Percentiles rank a stretch among this genome's conserved stretches.
These are phyloP conservation scores for Oeneis ivallda DNA, from an alignment of 2,888 invertebrate genomes.

Conservation along the genomic window DNA sequence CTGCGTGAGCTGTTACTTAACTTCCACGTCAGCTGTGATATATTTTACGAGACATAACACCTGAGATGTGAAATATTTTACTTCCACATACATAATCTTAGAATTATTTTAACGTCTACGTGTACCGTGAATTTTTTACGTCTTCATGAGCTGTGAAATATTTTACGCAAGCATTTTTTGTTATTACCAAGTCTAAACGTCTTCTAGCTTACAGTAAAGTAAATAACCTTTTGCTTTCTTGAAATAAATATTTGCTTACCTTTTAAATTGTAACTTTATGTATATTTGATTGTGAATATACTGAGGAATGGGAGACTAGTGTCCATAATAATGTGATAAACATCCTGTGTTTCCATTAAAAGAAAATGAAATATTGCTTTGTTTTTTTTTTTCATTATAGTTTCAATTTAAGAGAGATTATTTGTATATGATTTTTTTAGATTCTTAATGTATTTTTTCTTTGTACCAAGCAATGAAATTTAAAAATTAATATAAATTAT, in stretches of 20 bases:
- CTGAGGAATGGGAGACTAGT: slow-evolving; percentile 62
- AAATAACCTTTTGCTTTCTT: slow-evolving; percentile 73
- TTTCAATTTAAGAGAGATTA: slow-evolving; percentile 74
- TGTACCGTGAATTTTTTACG: background rate
- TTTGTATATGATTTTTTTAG: slow-evolving; percentile 79
- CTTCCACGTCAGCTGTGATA: background rate
- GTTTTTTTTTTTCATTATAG: slow-evolving; percentile 67
- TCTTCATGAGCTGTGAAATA: background rate
- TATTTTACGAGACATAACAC: no score
- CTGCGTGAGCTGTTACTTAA: background rate
- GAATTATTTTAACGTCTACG: background rate
- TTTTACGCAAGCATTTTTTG: background rate
- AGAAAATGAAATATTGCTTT: slow-evolving; percentile 61
- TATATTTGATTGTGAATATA: slow-evolving; percentile 77
- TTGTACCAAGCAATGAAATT: slow-evolving; percentile 69
- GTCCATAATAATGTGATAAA: slow-evolving; percentile 81
- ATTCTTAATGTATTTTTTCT: slow-evolving; percentile 71
- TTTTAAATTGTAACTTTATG: slow-evolving; percentile 75
- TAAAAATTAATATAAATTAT: slow-evolving; percentile 62
- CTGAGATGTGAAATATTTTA: background rate
- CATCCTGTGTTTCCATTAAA: slow-evolving; percentile 76
- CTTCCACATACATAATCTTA: no score
- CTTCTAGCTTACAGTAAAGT: slow-evolving; percentile 21
- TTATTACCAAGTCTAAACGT: background rate
- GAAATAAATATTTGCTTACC: slow-evolving; percentile 65